phyloP scores from a whole-genome alignment of 2,888 invertebrate genomes.

The Pseudanteris insignis region DNA sequence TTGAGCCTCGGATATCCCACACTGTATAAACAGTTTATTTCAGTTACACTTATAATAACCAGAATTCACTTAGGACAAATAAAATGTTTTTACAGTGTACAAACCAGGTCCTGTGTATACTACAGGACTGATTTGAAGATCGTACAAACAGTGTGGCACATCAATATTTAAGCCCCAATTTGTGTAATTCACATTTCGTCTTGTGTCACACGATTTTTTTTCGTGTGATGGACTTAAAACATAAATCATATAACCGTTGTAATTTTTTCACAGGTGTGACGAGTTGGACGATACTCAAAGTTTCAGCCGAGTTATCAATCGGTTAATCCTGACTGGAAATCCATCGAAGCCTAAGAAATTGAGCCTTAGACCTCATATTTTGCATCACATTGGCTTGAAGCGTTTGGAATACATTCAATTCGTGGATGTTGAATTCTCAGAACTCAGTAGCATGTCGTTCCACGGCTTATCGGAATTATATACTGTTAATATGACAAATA shows the following conservation, averaged over 20 bases:
- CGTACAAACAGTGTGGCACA: too few species aligned
- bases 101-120: too few species aligned
- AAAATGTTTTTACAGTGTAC: too few species aligned
- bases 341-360: slow-evolving; percentile 70
- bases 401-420: slow-evolving; percentile 76
- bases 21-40: too few species aligned
- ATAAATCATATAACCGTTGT: background rate
- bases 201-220: too few species aligned
- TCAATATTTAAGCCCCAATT: too few species aligned
- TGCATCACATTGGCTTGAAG: slow-evolving; percentile 70
- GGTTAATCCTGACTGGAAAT: slow-evolving; percentile 69
- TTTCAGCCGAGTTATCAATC: slow-evolving; percentile 75
- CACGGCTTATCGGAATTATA: slow-evolving; percentile 74
- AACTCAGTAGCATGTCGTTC: slow-evolving; percentile 77
- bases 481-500: slow-evolving; percentile 76
- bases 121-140: too few species aligned
- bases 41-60: too few species aligned
- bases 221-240: too few species aligned
- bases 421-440: slow-evolving; percentile 75
- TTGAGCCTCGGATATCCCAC: too few species aligned
- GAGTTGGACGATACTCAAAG: slow-evolving; percentile 74
- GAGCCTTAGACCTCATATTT: slow-evolving; percentile 61
- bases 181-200: background rate
- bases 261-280: slow-evolving; percentile 70
- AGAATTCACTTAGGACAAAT: too few species aligned